Evolutionary conservation across 2,797 vertebrate species (phyloP), one percentile per base, ranked within the genome.

Genomic region (Dallia pectoralis): DNA sequence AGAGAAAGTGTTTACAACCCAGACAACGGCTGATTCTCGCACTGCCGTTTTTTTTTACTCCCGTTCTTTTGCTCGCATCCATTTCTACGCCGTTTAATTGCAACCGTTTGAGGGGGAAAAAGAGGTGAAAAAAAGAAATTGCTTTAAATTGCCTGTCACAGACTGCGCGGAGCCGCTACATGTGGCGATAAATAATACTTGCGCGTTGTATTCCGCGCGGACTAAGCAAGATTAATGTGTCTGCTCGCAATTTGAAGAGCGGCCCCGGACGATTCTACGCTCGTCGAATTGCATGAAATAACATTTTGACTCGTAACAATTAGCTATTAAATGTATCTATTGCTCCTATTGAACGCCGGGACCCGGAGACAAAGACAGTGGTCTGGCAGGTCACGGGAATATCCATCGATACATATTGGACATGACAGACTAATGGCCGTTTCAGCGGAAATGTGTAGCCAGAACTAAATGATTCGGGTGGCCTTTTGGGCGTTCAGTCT

Each of bases 141-240:
- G 87, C 87, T 91, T 89, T 86, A 91, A 91, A 91, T 89, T 88
- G 90, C 86, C 88, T 91, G 89, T 91, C 88, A 87, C 81, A 86
- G 84, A 85, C 85, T 83, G 86, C 78, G 83, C 79, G 69, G 86
- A 81, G 82, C 85, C 68, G 69, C 15, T 64, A 80, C 75, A 70
- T 53, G 4, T 77, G 75, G 81, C 85, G 81, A 82, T 84, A 76
- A 83, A 82, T 84, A 75, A 83, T 83, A 81, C 80, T 70, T 2
- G 74, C 44, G 81, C 75, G 69, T 79, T 76, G 79, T 72, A 77
- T 70, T 67, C 63, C 79, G 67, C 65, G 78, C 72, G 51, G 80
- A 78, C 74, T 82, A 84, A 88, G 89, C 81, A 86, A 86, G 88
- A 91, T 90, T 82, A 91, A 92, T 89, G 87, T 29, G 77, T 86